These are phyloP conservation scores for Xyrichtys novacula DNA, from an alignment of 2,797 vertebrate species.

Conservation along the genomic window DNA sequence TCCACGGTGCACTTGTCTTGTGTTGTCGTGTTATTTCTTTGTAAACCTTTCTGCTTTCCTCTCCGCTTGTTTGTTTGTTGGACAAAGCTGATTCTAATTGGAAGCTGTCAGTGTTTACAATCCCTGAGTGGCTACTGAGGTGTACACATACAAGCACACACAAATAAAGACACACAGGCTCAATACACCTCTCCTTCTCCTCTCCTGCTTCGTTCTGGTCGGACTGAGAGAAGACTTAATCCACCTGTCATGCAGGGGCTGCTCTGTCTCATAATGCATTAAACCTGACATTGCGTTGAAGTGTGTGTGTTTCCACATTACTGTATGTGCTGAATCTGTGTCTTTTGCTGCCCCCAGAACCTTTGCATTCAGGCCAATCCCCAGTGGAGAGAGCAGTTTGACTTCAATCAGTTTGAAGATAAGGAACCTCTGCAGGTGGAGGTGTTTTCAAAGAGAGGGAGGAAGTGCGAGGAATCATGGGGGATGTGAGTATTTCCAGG, in stretches of 20 bases:
- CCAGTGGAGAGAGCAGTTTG: conserved; percentile 98
- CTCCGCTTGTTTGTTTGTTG: conserved; percentile 87
- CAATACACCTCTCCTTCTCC: conserved; percentile 66
- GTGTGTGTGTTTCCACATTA: conserved; percentile 40
- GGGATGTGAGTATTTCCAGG: conserved; percentile 90
- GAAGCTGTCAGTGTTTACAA: conserved; percentile 88
- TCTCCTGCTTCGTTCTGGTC: conserved; percentile 60
- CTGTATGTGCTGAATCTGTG: conserved; percentile 58
- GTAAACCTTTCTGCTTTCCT: conserved; percentile 83
- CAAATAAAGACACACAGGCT: conserved; percentile 63
- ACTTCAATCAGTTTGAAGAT: conserved; percentile 98
- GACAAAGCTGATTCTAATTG: conserved; percentile 90
- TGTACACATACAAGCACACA: conserved; percentile 73
- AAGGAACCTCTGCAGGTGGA: conserved; percentile 94
- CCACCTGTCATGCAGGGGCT: conserved; percentile 77
- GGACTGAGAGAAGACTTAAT: conserved; percentile 79
- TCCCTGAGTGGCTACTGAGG: conserved; percentile 83
- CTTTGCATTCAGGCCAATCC: conserved; percentile 95
- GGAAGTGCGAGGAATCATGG: conserved; percentile 92
- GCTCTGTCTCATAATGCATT: conserved; percentile 71
- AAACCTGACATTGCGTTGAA: conserved; percentile 61
- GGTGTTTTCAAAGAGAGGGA: conserved; percentile 92
- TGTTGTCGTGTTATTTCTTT: conserved; percentile 83
- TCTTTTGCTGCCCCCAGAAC: conserved; percentile 83
- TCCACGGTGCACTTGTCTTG: conserved; percentile 78